Conservation (phyloP, 2,888 invertebrate species). For the Abrostola tripartita region DNA sequence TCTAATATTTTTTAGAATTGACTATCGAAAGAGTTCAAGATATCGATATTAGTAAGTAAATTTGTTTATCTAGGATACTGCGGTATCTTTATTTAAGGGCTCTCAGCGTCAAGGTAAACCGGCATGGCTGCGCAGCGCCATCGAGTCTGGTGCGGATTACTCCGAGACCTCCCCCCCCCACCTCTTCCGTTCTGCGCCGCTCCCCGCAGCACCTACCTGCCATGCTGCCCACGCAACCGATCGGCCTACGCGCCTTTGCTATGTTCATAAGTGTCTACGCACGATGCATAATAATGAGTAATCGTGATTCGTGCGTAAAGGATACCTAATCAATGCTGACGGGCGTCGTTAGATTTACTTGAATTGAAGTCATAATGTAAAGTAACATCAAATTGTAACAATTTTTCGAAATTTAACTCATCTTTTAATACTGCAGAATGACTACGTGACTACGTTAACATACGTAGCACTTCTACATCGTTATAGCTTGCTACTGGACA, state of each 20-base stretch:
- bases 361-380: background rate
- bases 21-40: no score
- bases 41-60: slow-evolving; percentile 3
- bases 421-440: background rate
- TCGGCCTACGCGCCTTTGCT: slow-evolving; percentile 75
- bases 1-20: no score
- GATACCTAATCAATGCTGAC: slow-evolving; percentile 53
- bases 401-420: background rate
- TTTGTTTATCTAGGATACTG: background rate
- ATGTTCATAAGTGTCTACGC: slow-evolving; percentile 71
- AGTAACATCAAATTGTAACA: background rate
- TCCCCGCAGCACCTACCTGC: slow-evolving; percentile 55
- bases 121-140: slow-evolving; percentile 75
- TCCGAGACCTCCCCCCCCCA: slow-evolving; percentile 17
- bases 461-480: background rate
- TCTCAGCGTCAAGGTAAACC: slow-evolving; percentile 79
- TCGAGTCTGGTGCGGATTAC: slow-evolving; percentile 72
- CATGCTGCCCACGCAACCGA: slow-evolving; percentile 72
- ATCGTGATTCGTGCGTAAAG: slow-evolving; percentile 61
- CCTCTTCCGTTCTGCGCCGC: slow-evolving; percentile 31
- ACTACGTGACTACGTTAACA: no score
- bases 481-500: background rate
- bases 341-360: slow-evolving; percentile 30
- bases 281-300: slow-evolving; percentile 71
- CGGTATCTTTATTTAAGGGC: slow-evolving; percentile 57